These are phyloP conservation scores for Lophura swinhoii DNA, from an alignment of 2,797 vertebrate species.

Conservation along the genomic window DNA sequence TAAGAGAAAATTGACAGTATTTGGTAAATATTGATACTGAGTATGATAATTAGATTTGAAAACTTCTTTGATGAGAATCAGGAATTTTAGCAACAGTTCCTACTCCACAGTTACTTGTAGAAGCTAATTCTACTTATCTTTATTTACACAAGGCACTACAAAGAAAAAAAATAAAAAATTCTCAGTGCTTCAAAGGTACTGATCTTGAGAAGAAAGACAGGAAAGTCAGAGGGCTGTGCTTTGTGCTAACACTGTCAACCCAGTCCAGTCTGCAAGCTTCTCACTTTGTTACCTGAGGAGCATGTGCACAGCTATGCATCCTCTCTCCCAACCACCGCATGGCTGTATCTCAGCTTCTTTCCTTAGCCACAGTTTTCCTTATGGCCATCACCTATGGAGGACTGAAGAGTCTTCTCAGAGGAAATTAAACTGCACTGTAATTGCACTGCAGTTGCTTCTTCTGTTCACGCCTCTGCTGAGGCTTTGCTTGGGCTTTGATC, in stretches of 20 bases:
- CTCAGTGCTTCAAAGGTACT: background rate
- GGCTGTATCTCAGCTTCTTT: background rate
- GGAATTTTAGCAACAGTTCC: background rate
- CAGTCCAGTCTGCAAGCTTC: background rate
- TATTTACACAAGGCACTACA: background rate
- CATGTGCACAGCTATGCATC: rapidly evolving
- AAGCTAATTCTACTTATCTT: background rate
- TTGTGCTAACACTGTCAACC: background rate
- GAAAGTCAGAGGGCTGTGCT: rapidly evolving
- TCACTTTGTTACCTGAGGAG: background rate
- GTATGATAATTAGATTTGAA: background rate
- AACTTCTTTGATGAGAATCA: rapidly evolving
- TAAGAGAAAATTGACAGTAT: background rate
- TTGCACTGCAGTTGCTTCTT: background rate
- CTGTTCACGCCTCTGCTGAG: background rate
- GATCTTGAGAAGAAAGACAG: background rate
- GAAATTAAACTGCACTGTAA: background rate
- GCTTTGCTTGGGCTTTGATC: background rate
- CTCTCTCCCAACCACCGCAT: too few species aligned
- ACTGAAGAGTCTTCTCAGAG: background rate
- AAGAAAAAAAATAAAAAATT: background rate
- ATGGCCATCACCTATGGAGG: background rate
- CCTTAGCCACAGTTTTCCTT: background rate
- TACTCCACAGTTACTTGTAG: background rate
- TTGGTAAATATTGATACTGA: background rate